Base-by-base conservation (phyloP, 2,113 vertebrate genomes). In the Ceuthmochares aereus region DNA sequence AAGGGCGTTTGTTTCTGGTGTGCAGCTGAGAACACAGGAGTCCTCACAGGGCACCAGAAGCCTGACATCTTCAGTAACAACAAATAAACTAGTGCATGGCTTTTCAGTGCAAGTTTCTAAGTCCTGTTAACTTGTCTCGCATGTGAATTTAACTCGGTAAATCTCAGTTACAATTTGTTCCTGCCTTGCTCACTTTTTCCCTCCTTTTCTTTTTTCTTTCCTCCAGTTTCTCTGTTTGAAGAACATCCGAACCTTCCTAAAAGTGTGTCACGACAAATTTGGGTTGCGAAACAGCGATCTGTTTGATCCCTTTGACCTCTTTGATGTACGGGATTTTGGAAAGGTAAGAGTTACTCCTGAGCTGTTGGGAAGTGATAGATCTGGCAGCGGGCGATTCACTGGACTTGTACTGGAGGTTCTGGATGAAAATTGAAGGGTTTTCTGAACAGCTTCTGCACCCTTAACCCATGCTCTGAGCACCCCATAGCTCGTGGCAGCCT, bases 281-380 rank as follows among this genome's bases (percentile, higher is more conserved):
- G 99, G 98, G 29, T 96, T 99, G 32, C 97, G 99, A 51, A 99
- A 98, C 98, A 99, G 99, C 0, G 99, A 99, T 84, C 98, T 99
- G 12, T 99, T 99, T 5, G 99, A 99, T 94, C 99, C 99, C 21
- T 99, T 99, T 4, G 99, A 99, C 97, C 99, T 99, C 75, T 99
- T 99, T 0, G 99, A 99, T 0, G 99, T 99, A n/a, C 98, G 99
- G 66, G 99, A 99, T 95, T 99, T 99, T 1, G 99, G 99, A 51
- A 99, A 99, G 99, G 99, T 99, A 98, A 99, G 99, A 88, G 45
- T 20, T 4, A 3, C 19, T 36, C 2, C 67, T 6, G 59, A 43
- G 67, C 58, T 51, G 15, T 55, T 45, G 79, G 49, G 36, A 36
- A 7, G 69, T 0, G 12, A 7, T 12, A 77, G 4, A 32, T 18